Conservation (phyloP, 2,113 vertebrate species). For the Malurus alboscapulatus region DNA sequence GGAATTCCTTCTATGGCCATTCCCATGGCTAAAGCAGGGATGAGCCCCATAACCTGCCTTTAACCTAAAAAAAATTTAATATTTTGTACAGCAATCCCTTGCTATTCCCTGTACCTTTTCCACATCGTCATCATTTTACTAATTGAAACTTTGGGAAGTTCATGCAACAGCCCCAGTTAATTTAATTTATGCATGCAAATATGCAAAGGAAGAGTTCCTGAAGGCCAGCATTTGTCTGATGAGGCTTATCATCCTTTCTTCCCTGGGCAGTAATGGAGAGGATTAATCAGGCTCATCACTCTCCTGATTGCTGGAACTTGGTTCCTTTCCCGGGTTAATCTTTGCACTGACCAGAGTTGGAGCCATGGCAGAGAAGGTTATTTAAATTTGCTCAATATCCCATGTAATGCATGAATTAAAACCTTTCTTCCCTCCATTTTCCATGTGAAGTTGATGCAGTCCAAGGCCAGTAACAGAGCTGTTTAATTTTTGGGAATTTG, state of each 20-base stretch:
- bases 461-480: neutral
- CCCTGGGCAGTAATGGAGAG: neutral
- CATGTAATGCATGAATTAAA: neutral
- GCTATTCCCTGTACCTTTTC: neutral
- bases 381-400: neutral
- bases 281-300: neutral
- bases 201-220: neutral
- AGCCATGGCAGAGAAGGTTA: neutral
- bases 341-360: neutral
- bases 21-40: neutral
- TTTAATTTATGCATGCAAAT: neutral
- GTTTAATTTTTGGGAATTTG: neutral
- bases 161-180: neutral
- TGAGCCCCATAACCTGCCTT: neutral
- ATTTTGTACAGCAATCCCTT: neutral
- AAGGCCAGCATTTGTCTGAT: neutral
- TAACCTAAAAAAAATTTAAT: neutral
- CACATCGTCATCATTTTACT: neutral
- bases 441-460: rapidly evolving
- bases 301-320: neutral
- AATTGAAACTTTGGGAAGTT: neutral
- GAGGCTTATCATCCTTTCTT: neutral
- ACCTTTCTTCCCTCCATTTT: neutral
- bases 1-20: neutral
- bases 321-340: neutral